phyloP scores from a whole-genome alignment of 2,797 vertebrate genomes.

The Masticophis lateralis region DNA sequence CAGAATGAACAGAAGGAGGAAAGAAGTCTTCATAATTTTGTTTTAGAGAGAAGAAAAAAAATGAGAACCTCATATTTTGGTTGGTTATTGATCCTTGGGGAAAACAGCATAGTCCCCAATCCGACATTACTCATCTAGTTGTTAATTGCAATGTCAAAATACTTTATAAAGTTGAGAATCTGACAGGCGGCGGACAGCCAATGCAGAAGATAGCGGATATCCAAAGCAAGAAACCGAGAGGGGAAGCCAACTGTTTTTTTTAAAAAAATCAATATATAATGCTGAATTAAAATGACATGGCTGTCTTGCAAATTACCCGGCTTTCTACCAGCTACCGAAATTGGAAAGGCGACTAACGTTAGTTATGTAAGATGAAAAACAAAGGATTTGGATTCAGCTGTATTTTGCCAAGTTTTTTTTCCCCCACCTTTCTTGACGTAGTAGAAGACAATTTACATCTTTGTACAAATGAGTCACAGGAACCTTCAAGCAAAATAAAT shows the following conservation, averaged over 20 bases:
- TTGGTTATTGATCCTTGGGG: not conserved
- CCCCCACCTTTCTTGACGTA: not conserved
- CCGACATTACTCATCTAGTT: not conserved
- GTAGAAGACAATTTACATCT: not conserved
- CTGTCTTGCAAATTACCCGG: not conserved
- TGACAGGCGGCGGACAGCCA: not conserved
- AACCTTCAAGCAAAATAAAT: not conserved
- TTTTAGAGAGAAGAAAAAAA: not conserved
- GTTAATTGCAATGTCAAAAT: not conserved
- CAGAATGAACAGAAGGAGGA: not conserved
- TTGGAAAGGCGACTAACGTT: not conserved
- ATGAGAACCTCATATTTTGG: not conserved
- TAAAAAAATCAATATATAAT: not conserved
- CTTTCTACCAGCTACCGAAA: not conserved
- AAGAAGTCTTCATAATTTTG: not conserved
- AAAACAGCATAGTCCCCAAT: not conserved
- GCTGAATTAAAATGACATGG: not conserved
- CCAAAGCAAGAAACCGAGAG: not conserved
- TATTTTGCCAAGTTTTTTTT: not conserved
- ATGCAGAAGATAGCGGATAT: not conserved
- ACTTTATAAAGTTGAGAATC: not conserved
- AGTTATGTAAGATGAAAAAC: not conserved
- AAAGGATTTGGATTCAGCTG: not conserved
- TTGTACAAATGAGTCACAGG: not conserved
- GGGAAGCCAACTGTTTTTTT: not conserved